Evolutionary conservation across 2,113 vertebrate species (phyloP), one percentile per base, ranked within the genome.

Genomic region (Cinclus cinclus): DNA sequence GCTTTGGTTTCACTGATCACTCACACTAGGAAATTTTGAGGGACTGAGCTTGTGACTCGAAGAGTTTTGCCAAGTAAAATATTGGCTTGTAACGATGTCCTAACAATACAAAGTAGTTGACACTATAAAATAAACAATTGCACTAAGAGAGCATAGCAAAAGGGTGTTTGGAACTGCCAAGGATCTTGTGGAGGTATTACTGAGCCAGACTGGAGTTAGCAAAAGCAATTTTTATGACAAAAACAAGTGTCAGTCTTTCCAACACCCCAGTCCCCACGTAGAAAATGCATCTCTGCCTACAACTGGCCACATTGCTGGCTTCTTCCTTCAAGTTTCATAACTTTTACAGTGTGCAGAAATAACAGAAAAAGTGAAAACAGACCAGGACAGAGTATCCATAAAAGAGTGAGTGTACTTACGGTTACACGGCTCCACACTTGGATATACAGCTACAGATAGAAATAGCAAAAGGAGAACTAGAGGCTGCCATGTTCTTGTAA

Each of bases 11-110:
- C 3, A 3, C 80, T 65, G 50, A 87, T 80, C 85, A 13, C 69
- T 94, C 96, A 65, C 93, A 92, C 86, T 64, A 90, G 83, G 96
- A 96, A 91, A 93, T 89, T 77, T 4, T 92, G 90, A 90, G 83
- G 91, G 88, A 60, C 76, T 9, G 37, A 91, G 90, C 90, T 92
- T 96, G 94, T 95, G 96, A 96, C 92, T 94, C 52, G 0, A 17
- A 94, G 58, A 15, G 47, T 92, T 95, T 75, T 95, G 96, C 97
- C 97, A 97, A 97, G 87, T 47, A 89, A 96, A 97, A 97, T 92
- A 97, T 52, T 96, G 94, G 96, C 94, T 76, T 68, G 68, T 75
- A 78, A 94, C 2, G 5, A 87, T 92, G 92, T 94, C 94, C 95
- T 89, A 91, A 95, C 95, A 96, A 96, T 97, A 63, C 96, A 96